Percentiles rank a stretch among this genome's conserved stretches.
phyloP scores from a whole-genome alignment of 2,888 invertebrate genomes.

The Pseudococcus jackbeardsleyi region DNA sequence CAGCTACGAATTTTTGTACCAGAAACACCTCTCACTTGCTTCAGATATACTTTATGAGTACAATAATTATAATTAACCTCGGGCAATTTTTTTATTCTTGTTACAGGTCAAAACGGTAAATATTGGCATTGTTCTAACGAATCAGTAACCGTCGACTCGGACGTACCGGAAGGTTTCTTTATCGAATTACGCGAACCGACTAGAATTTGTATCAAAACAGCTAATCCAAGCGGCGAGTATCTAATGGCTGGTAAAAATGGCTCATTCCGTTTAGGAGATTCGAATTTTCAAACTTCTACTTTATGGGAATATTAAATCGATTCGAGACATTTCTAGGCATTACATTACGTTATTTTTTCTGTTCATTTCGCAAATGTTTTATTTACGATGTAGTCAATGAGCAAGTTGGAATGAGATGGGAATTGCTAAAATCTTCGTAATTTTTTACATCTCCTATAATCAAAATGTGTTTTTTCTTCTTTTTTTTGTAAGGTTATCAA shows the following conservation, averaged over 20 bases:
- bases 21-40: background rate
- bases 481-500: constrained; percentile 23
- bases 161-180: constrained; percentile 87
- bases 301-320: constrained; percentile 89
- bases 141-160: constrained; percentile 87
- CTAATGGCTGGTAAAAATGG: constrained; percentile 93
- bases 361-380: constrained; percentile 11
- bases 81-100: constrained; percentile 31
- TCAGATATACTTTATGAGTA: too few species aligned
- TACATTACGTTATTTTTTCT: background rate
- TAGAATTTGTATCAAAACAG: constrained; percentile 88
- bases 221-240: constrained; percentile 77
- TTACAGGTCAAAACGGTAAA: constrained; percentile 88
- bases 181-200: constrained; percentile 94
- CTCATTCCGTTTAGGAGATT: constrained; percentile 85
- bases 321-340: constrained; percentile 8
- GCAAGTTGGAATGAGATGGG: background rate
- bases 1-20: background rate
- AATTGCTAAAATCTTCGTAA: background rate
- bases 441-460: constrained; percentile 28
- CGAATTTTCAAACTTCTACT: constrained; percentile 84
- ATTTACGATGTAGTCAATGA: constrained; percentile 17
- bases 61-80: background rate
- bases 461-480: constrained; percentile 42
- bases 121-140: constrained; percentile 95